phyloP scores from a whole-genome alignment of 2,797 vertebrate species.

The Paguma larvata region DNA sequence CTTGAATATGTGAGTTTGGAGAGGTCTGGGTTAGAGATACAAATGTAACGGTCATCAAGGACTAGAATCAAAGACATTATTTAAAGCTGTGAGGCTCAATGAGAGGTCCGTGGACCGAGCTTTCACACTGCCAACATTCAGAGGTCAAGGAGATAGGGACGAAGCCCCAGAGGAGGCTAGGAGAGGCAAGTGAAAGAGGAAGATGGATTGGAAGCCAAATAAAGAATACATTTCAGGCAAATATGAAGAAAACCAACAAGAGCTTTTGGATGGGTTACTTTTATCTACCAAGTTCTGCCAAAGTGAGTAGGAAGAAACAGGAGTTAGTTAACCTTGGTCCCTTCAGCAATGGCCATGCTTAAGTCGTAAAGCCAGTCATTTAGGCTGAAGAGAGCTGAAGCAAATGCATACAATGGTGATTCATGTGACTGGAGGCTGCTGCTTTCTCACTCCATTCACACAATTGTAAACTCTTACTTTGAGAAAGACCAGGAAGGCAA shows the following conservation, averaged over 20 bases:
- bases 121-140: background rate
- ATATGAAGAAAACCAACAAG: background rate
- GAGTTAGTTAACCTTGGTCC: background rate
- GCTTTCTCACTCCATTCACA: background rate
- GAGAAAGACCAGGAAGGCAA: background rate
- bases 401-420: background rate
- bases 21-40: background rate
- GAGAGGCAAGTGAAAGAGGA: background rate
- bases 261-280: background rate
- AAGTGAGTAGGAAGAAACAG: background rate
- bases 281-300: background rate
- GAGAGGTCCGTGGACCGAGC: background rate
- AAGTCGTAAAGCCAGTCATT: background rate
- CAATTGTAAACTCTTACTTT: background rate
- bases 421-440: background rate
- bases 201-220: background rate
- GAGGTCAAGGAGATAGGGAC: background rate
- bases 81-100: background rate
- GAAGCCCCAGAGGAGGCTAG: background rate
- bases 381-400: background rate
- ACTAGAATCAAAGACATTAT: background rate
- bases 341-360: background rate
- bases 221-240: background rate
- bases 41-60: background rate
- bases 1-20: background rate